These are phyloP conservation scores for Rafetus swinhoei DNA, from an alignment of 2,113 vertebrate genomes.

Conservation along the genomic window DNA sequence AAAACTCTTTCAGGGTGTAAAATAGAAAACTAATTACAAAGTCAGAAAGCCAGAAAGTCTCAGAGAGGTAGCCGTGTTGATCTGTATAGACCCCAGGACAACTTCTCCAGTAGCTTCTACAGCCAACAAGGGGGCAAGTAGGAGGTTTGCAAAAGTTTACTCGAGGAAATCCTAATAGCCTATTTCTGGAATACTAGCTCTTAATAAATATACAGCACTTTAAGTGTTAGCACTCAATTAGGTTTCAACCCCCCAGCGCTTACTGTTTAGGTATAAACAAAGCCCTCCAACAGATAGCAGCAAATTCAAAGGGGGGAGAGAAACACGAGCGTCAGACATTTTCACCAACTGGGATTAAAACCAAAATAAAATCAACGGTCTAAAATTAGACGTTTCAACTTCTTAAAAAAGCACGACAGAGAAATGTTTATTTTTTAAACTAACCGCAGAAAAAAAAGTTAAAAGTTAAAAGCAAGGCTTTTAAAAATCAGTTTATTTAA, in stretches of 20 bases:
- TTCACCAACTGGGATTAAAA: constrained; percentile 50
- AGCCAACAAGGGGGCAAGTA: neutral
- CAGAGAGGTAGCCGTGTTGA: neutral
- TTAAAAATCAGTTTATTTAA: neutral
- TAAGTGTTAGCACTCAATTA: constrained; percentile 78
- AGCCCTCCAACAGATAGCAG: constrained; percentile 65
- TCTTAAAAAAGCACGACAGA: constrained; percentile 29
- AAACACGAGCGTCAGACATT: neutral
- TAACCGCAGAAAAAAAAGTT: neutral
- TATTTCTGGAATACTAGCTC: constrained; percentile 75
- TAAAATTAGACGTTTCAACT: constrained; percentile 63
- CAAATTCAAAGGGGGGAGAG: constrained; percentile 42
- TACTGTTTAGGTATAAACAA: constrained; percentile 73
- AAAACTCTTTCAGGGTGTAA: neutral
- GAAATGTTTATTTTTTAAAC: neutral
- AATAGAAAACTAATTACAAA: neutral
- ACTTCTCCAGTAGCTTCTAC: constrained; percentile 15
- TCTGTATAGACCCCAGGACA: neutral
- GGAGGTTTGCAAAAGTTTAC: constrained; percentile 47
- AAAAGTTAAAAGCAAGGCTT: neutral
- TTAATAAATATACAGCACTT: constrained; percentile 78
- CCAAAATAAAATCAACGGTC: constrained; percentile 57
- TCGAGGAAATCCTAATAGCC: constrained; percentile 70
- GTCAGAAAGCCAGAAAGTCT: neutral
- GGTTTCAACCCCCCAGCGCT: constrained; percentile 62